Evolutionary conservation across 2,888 invertebrate genomes (phyloP).

Genomic region (Pyralis farinalis): DNA sequence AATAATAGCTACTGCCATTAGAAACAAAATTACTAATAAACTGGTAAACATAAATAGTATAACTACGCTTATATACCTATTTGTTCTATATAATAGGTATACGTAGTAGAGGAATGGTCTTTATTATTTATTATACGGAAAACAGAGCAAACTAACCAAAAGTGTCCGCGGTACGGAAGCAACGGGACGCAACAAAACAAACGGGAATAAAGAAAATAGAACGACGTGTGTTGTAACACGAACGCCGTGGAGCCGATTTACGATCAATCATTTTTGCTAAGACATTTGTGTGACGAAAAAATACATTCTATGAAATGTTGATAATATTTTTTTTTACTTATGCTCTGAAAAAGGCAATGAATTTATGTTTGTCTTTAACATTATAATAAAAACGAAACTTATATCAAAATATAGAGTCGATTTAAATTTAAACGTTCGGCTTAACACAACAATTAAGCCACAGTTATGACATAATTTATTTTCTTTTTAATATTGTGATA

Average conservation of each 20-base stretch:
- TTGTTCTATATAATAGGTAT: constrained; percentile 9
- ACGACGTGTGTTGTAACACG: constrained; percentile 55
- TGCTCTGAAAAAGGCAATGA: too few species aligned
- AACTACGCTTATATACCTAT: not conserved
- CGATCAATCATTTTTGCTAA: constrained; percentile 14
- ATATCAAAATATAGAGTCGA: too few species aligned
- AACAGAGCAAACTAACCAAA: constrained; percentile 78
- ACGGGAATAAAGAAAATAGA: constrained; percentile 67
- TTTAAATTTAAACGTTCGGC: too few species aligned
- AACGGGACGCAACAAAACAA: constrained; percentile 71
- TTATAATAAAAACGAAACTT: too few species aligned
- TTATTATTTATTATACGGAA: constrained; percentile 77
- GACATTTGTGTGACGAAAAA: not conserved
- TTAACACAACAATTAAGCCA: too few species aligned
- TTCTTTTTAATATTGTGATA: too few species aligned
- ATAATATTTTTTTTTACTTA: too few species aligned
- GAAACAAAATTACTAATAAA: too few species aligned
- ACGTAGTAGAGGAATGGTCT: constrained; percentile 38
- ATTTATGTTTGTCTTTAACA: too few species aligned
- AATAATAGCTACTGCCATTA: too few species aligned
- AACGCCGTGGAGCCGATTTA: constrained; percentile 38
- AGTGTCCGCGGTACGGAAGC: constrained; percentile 75
- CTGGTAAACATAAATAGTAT: not conserved
- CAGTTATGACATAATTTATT: too few species aligned
- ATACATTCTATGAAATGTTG: not conserved